A percentile compares a stretch with the other conserved stretches of the same genome.
These are phyloP conservation scores for Volucella inanis DNA, from an alignment of 2,888 invertebrate genomes.

Conservation along the genomic window DNA sequence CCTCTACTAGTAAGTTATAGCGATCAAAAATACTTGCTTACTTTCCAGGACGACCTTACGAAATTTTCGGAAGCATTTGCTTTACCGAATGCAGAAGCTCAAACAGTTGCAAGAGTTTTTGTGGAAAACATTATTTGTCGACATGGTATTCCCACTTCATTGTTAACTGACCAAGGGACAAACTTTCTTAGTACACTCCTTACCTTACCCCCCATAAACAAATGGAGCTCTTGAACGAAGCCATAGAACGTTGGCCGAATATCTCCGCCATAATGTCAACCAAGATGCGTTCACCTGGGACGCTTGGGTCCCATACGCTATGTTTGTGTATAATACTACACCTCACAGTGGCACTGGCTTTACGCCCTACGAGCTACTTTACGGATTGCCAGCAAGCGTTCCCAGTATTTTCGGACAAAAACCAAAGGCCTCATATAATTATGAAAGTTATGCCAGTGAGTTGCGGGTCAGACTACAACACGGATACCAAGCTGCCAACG, in stretches of 20 bases:
- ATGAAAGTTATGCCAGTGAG: slow-evolving; percentile 1
- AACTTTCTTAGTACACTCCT: slow-evolving; percentile 46
- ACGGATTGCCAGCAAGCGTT: too few species aligned
- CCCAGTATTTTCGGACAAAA: neutral
- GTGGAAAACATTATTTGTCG: slow-evolving; percentile 22
- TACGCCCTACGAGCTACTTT: too few species aligned
- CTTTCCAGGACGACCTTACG: slow-evolving; percentile 48
- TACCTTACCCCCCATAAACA: slow-evolving; percentile 52
- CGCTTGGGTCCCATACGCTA: too few species aligned
- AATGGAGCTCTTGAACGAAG: slow-evolving; percentile 77
- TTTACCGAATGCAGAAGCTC: slow-evolving; percentile 33
- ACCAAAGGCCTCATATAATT: too few species aligned
- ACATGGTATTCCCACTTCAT: slow-evolving; percentile 18
- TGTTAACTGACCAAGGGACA: slow-evolving; percentile 40
- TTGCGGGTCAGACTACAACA: neutral
- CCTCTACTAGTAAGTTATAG: neutral
- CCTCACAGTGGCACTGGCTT: too few species aligned
- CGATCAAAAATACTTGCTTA: slow-evolving; percentile 34
- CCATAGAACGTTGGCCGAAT: slow-evolving; percentile 76
- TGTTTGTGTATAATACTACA: too few species aligned
- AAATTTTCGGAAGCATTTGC: slow-evolving; percentile 31
- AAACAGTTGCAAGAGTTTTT: slow-evolving; percentile 39
- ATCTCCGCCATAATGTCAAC: slow-evolving; percentile 77
- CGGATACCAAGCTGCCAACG: slow-evolving; percentile 11
- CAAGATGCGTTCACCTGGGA: slow-evolving; percentile 23